Conservation (phyloP, 1,140 invertebrate genomes). For the Ridgeia piscesae region DNA sequence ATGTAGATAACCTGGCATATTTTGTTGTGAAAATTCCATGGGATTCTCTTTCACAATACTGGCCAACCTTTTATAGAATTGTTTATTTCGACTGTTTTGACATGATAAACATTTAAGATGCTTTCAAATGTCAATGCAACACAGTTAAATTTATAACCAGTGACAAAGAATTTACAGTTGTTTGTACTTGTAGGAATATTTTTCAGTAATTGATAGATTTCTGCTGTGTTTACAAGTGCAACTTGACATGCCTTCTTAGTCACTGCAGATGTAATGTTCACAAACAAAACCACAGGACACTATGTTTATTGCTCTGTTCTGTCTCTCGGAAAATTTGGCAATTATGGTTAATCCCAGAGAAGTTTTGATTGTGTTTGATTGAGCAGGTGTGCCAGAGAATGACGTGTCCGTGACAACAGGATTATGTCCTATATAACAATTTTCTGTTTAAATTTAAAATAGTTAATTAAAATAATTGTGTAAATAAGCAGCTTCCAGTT, state of each 20-base stretch:
- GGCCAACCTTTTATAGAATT: background rate
- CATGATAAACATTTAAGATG: background rate
- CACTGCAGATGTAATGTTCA: background rate
- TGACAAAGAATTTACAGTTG: background rate
- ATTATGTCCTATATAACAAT: too few relatives aligned
- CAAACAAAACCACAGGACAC: background rate
- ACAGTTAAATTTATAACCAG: background rate
- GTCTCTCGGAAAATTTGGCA: background rate
- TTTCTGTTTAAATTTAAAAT: too few relatives aligned
- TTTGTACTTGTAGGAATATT: too few relatives aligned
- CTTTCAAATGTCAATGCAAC: background rate
- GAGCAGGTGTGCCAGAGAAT: too few relatives aligned
- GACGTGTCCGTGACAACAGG: too few relatives aligned
- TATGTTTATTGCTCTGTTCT: background rate
- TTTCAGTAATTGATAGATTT: background rate
- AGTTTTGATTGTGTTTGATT: too few relatives aligned
- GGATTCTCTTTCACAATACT: background rate
- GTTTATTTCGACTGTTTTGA: background rate
- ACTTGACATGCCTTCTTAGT: background rate
- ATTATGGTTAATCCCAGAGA: conserved; percentile 6
- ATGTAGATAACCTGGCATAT: background rate
- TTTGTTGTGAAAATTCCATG: background rate
- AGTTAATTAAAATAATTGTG: too few relatives aligned
- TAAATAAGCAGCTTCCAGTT: background rate
- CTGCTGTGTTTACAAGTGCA: background rate